A percentile compares a stretch with the other conserved stretches of the same genome.
phyloP scores from a whole-genome alignment of 1,140 invertebrate genomes.

The Alviniconcha marisindica region DNA sequence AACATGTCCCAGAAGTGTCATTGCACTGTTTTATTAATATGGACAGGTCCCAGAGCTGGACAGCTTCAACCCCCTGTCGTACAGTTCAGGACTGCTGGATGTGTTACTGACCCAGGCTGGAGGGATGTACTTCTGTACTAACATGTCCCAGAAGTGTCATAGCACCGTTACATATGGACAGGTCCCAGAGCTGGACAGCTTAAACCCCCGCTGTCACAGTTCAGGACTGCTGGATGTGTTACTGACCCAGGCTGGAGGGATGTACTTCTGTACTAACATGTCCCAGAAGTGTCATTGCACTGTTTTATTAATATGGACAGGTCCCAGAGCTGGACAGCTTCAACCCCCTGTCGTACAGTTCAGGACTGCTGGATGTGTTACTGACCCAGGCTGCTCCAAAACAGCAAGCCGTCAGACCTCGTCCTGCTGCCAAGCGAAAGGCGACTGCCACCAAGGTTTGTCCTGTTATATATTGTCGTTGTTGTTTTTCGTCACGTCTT shows the following conservation, averaged over 20 bases:
- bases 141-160: too few species aligned
- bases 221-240: conserved; percentile 14
- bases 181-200: neutral
- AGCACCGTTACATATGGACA: too few species aligned
- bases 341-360: conserved; percentile 29
- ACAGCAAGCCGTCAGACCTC: conserved; percentile 9
- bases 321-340: neutral
- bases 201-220: conserved; percentile 24
- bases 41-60: conserved; percentile 6
- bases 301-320: too few species aligned
- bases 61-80: conserved; percentile 15
- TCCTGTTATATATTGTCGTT: too few species aligned
- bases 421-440: conserved; percentile 4
- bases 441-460: neutral
- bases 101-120: too few species aligned
- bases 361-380: conserved; percentile 9
- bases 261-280: too few species aligned
- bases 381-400: conserved; percentile 33
- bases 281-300: too few species aligned
- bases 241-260: conserved; percentile 27
- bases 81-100: conserved; percentile 24
- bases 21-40: too few species aligned
- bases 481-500: too few species aligned
- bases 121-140: too few species aligned
- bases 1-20: too few species aligned